Evolutionary conservation across 1,140 invertebrate genomes (phyloP).

Genomic region (Penaeus chinensis): DNA sequence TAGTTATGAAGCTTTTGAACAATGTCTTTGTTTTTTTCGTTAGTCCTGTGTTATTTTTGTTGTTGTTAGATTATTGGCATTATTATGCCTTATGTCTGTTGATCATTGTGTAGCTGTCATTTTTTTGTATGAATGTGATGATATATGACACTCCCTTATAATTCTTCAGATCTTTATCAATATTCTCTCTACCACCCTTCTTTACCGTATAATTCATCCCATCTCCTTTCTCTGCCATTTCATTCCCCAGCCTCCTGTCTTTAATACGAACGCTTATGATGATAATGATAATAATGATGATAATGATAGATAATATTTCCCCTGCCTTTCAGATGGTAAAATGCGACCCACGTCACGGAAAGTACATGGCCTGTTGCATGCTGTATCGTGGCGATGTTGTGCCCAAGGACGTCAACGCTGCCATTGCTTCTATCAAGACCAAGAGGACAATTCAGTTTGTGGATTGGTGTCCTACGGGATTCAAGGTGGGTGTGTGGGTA

Average conservation of each 20-base stretch:
- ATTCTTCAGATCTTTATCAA: no score
- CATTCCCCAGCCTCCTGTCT: no score
- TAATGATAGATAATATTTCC: neutral
- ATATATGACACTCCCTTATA: no score
- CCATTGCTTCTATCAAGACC: conserved; percentile 44
- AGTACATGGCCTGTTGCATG: conserved; percentile 48
- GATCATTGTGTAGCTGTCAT: no score
- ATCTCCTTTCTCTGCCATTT: no score
- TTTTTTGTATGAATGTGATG: no score
- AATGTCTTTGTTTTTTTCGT: neutral
- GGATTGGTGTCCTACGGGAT: conserved; percentile 43
- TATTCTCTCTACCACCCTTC: no score
- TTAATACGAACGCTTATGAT: neutral
- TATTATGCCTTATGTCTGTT: no score
- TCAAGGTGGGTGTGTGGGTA: conserved; percentile 14
- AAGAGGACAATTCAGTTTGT: conserved; percentile 48
- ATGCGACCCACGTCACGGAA: conserved; percentile 40
- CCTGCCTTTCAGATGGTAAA: conserved; percentile 27
- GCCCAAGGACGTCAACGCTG: conserved; percentile 43
- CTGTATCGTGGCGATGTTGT: conserved; percentile 36
- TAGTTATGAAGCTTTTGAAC: neutral
- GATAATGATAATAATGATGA: neutral
- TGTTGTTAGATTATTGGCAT: neutral
- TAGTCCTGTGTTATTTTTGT: neutral
- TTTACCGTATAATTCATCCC: no score